These are phyloP conservation scores for Neosilurus hyrtlii DNA, from an alignment of 2,797 vertebrate genomes.

Conservation along the genomic window DNA sequence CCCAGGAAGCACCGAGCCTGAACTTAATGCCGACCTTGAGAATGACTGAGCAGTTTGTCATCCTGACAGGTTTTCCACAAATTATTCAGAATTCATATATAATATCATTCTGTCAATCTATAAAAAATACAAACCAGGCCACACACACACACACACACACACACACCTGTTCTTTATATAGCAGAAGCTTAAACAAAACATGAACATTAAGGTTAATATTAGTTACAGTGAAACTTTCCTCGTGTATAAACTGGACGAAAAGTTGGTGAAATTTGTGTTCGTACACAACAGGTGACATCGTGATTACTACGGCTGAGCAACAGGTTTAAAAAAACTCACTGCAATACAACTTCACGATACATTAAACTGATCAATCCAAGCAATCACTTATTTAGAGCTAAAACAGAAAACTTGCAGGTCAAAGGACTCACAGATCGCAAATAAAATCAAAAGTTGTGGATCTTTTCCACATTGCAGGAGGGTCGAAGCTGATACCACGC, in stretches of 20 bases:
- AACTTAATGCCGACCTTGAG: background rate
- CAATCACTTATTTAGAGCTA: background rate
- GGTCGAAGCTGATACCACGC: too few relatives aligned
- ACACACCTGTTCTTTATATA: background rate
- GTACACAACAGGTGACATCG: too few relatives aligned
- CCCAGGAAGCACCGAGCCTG: background rate
- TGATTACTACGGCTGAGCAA: background rate
- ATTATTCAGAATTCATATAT: background rate
- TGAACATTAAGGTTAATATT: background rate
- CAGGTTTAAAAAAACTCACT: background rate
- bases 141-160: background rate
- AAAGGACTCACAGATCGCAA: background rate
- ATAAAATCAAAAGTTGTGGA: background rate
- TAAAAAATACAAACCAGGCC: background rate
- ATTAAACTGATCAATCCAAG: too few relatives aligned
- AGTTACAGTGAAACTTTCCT: background rate
- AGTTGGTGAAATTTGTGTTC: background rate
- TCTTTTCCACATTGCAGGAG: background rate
- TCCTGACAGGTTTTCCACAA: background rate
- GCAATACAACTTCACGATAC: background rate
- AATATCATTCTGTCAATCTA: background rate
- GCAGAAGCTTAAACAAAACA: background rate
- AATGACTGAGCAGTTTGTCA: background rate
- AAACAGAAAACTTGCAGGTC: background rate
- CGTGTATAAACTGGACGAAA: background rate